A percentile compares a stretch with the other conserved stretches of the same genome.
Evolutionary conservation across 2,888 invertebrate species (phyloP).

Genomic region (Netelia melanura): DNA sequence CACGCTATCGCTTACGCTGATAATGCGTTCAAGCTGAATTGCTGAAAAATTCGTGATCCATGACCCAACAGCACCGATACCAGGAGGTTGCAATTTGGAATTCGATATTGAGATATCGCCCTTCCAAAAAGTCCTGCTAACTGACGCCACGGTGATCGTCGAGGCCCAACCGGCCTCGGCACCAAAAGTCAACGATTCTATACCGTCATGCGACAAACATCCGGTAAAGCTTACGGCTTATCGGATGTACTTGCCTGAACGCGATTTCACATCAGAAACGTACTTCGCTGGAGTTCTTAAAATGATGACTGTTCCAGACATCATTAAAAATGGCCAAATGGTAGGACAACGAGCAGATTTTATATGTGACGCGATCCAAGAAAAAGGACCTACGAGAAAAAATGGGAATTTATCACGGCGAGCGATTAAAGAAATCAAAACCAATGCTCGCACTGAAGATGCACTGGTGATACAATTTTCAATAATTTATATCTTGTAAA

Average conservation of each 20-base stretch:
- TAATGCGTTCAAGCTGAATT: not conserved
- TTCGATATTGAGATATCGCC: constrained; percentile 88
- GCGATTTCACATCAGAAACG: constrained; percentile 85
- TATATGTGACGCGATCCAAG: no score
- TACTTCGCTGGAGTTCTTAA: constrained; percentile 88
- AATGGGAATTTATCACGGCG: no score
- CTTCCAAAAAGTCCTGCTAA: constrained; percentile 85
- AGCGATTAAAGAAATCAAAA: no score
- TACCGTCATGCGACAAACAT: constrained; percentile 81
- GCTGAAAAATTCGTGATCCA: constrained; percentile 66
- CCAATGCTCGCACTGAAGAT: no score
- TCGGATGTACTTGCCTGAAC: constrained; percentile 88
- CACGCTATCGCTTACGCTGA: not conserved
- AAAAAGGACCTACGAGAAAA: no score
- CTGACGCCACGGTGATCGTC: constrained; percentile 85
- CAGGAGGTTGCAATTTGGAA: constrained; percentile 92
- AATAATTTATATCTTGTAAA: no score
- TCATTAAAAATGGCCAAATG: constrained; percentile 86
- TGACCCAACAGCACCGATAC: constrained; percentile 89
- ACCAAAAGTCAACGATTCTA: constrained; percentile 68
- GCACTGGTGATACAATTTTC: no score
- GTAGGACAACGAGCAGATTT: constrained; percentile 80
- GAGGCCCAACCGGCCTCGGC: constrained; percentile 86
- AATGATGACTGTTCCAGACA: constrained; percentile 88
- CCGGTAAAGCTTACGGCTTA: constrained; percentile 86